Evolutionary conservation across 2,797 vertebrate genomes (phyloP), one percentile per base, ranked within the genome.

Genomic region (Lacerta bilineata): DNA sequence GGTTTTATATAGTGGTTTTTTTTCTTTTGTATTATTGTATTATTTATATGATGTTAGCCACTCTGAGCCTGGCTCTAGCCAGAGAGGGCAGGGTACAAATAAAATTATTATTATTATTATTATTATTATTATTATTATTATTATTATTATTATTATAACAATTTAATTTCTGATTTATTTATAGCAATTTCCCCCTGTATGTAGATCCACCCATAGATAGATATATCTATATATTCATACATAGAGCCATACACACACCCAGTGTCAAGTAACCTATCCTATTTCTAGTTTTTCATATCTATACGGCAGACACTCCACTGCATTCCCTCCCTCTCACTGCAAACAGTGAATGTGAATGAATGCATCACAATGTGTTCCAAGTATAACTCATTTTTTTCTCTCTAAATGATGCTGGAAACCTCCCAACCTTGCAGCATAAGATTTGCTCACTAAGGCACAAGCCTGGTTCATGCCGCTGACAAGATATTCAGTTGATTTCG

Each of bases 401-500:
- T 3, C n/a, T 6, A 71, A 27, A 71, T 71, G 27, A 33, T 18
- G 72, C 17, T 61, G 33, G 29, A 86, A 17, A 23, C 36, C 43
- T 72, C 50, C 68, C 29, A 29, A 3, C 9, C 17, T 39, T 74
- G 46, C 13, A 11, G 1, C 46, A 25, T 72, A 72, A 20, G 36
- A 4, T 59, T 61, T 80, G 50, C 43, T 79, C 77, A 80, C 36
- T 71, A 36, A 87, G 66, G 66, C 39, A n/a, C 71, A 74, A 17
- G 18, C 71, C 59, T 61, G 18, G 20, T 33, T 41, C 20, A 74
- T 81, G 17, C 71, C 46, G 29, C 75, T 82, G 69, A 64, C 71
- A 87, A 75, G 69, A 79, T 36, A 68, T 8, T 33, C 59, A 23
- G 41, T 41, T 78, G 41, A 46, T 82, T 76, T 82, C 76, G 69